phyloP scores from a whole-genome alignment of 2,888 invertebrate species.

The Pachycephus smyrnensis region DNA sequence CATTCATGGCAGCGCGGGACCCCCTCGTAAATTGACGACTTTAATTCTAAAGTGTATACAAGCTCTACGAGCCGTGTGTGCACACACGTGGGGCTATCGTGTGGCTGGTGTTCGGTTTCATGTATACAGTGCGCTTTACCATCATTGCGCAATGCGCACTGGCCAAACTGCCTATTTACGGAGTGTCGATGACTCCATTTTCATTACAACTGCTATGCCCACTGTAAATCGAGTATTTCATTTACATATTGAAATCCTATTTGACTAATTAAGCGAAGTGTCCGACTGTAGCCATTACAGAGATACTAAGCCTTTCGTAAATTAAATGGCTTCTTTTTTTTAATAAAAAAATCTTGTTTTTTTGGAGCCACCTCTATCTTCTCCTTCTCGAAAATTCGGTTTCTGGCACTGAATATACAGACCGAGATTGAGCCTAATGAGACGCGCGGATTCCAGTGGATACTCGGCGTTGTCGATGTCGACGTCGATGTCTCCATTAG shows the following conservation, averaged over 20 bases:
- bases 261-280: not conserved
- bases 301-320: not conserved
- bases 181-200: not conserved
- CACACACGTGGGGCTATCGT: conserved; percentile 4
- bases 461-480: not conserved
- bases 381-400: not conserved
- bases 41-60: conserved; percentile 9
- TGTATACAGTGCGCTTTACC: not conserved
- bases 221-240: not conserved
- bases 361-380: not conserved
- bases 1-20: not conserved
- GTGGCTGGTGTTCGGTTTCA: conserved; percentile 6
- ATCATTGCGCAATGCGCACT: not conserved
- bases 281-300: not conserved
- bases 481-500: not conserved
- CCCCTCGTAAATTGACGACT: conserved; percentile 8
- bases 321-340: not conserved
- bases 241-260: not conserved
- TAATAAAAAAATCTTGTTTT: not conserved
- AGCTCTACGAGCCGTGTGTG: not conserved
- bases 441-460: not conserved
- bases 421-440: not conserved
- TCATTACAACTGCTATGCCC: not conserved
- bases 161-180: not conserved
- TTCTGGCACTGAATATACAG: not conserved